Conservation (phyloP, 2,888 invertebrate species). For the Polyommatus icarus region DNA sequence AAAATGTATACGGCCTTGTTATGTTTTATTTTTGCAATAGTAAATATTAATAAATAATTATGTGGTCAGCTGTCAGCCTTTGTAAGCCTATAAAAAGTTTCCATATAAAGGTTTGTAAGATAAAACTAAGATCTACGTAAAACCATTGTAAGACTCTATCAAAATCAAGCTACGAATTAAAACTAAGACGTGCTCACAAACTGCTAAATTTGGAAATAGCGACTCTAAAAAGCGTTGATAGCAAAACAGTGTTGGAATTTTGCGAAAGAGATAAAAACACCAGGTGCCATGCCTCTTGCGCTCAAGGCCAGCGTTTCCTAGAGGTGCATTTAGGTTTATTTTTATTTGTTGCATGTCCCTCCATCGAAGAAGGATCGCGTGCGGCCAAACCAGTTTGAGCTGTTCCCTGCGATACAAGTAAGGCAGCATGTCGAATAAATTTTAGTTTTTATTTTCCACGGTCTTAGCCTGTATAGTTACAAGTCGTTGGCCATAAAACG, state of each 20-base stretch:
- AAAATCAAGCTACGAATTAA: not conserved
- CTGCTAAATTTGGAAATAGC: not conserved
- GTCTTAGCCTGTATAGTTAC: constrained; percentile 39
- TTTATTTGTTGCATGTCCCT: constrained; percentile 77
- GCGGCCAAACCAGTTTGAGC: constrained; percentile 74
- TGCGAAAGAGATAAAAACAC: constrained; percentile 76
- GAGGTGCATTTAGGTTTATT: constrained; percentile 78
- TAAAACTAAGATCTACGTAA: not conserved
- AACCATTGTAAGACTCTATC: not conserved
- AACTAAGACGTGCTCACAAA: not conserved
- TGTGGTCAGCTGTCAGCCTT: not conserved
- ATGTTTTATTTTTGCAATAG: not conserved
- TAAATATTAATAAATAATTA: not conserved
- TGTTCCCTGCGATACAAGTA: constrained; percentile 65
- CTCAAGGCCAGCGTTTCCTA: constrained; percentile 79
- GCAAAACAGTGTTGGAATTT: constrained; percentile 70
- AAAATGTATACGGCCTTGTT: not conserved
- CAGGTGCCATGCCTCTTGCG: constrained; percentile 76
- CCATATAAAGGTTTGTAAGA: not conserved
- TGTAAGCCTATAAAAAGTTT: too few relatives aligned
- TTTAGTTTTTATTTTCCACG: constrained; percentile 56
- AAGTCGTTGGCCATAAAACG: constrained; percentile 29
- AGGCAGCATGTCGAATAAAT: constrained; percentile 60
- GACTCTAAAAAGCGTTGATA: constrained; percentile 45
- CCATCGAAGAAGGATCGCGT: constrained; percentile 70